phyloP scores from a whole-genome alignment of 2,797 vertebrate genomes.

The Oryzias sinensis region DNA sequence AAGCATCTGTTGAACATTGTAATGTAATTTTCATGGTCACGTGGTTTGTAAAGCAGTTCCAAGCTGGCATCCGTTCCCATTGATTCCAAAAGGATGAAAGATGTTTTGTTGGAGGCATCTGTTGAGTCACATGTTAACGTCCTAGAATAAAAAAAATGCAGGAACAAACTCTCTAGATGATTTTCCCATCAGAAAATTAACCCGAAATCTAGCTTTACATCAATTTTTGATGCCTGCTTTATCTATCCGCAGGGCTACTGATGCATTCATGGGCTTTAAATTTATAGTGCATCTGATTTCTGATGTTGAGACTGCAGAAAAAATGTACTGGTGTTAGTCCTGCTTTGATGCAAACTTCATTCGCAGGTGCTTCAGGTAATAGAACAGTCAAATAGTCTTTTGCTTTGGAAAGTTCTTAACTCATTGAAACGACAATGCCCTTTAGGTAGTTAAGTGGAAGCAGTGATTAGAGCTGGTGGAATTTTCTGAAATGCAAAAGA shows the following conservation, averaged over 20 bases:
- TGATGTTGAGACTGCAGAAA: neutral
- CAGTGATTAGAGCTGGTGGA: neutral
- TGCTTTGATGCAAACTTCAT: conserved; percentile 6
- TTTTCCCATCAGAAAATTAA: neutral
- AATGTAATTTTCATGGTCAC: too few species aligned
- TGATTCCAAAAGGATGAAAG: neutral
- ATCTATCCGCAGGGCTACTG: too few species aligned
- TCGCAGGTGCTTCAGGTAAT: neutral
- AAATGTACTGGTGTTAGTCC: neutral
- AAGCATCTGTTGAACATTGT: too few species aligned
- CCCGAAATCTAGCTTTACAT: too few species aligned
- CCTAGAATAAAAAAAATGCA: neutral
- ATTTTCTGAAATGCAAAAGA: neutral
- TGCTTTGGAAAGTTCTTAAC: neutral
- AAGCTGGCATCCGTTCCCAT: neutral
- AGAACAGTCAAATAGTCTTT: neutral
- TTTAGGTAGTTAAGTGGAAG: neutral
- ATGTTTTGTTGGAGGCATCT: neutral
- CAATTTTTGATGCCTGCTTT: too few species aligned
- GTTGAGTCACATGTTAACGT: neutral
- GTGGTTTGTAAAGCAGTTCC: too few species aligned
- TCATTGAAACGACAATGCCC: neutral
- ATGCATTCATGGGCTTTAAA: neutral
- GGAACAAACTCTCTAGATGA: neutral
- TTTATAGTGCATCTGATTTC: neutral